Base-by-base conservation (phyloP, 2,113 vertebrate genomes). In the Emberiza fucata region DNA sequence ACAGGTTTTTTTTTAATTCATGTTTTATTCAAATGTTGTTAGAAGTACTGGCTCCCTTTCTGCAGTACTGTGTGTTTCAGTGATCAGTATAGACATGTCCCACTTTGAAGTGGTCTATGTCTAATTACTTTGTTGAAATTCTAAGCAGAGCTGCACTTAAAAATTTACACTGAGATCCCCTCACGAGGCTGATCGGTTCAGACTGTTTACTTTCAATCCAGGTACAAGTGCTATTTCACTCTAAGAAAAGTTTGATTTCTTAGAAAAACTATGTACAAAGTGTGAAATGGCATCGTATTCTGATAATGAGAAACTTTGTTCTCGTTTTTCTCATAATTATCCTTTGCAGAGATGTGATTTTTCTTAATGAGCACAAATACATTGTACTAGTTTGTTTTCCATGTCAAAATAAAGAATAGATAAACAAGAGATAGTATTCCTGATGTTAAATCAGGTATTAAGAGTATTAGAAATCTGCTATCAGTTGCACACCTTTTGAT, bases 121-220 rank as follows among this genome's bases (percentile, higher is more conserved):
- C 95, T 96, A 92, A 95, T 94, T 97, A 77, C 47, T 60, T 53
- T 51, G 28, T 94, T 95, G 68, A 95, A 90, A 95, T 96, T 97
- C 97, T 96, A 86, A 84, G 92, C 92, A 91, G 84, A 90, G 76
- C 72, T 86, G 39, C 61, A 45, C 84, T 95, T 96, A 89, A 27
- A 96, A 96, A 95, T 94, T 96, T 96, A 45, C 59, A n/a, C 40
- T 50, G 83, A 96, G 95, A 93, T 93, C 96, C 69, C 77, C 81
- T 95, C 6, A 5, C 93, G 95, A 95, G 88, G 79, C 85, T 97
- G 88, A 95, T 97, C 4, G 5, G 72, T 96, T 92, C 90, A 88
- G 82, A 82, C 85, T 90, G 85, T 83, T 86, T 84, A 83, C 94
- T 83, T 82, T 81, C 85, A 90, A 29, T 89, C 87, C 82, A 92